Evolutionary conservation across 2,797 vertebrate species (phyloP).

Genomic region (Sebastes oblongus): DNA sequence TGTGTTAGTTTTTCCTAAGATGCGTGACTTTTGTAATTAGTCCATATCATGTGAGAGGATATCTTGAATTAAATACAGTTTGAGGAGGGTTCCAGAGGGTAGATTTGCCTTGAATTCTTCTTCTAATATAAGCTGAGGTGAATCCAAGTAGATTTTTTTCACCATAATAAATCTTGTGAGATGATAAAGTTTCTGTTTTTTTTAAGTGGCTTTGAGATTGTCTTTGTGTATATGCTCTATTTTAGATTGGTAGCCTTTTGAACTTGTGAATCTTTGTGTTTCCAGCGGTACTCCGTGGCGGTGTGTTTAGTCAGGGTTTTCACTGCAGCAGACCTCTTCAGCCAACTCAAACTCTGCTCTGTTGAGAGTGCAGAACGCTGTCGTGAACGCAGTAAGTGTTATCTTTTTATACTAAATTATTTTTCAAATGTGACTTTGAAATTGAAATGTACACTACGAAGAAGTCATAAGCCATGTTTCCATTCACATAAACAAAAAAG

Average conservation of each 20-base stretch:
- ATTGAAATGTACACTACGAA: neutral
- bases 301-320: conserved; percentile 94
- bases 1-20: neutral
- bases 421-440: neutral
- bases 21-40: neutral
- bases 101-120: neutral
- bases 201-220: neutral
- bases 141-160: neutral
- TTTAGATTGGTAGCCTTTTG: neutral
- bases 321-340: conserved; percentile 94
- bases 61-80: neutral
- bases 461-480: neutral
- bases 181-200: neutral
- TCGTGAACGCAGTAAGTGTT: conserved; percentile 93
- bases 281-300: conserved; percentile 94
- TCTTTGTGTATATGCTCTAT: neutral
- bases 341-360: conserved; percentile 93
- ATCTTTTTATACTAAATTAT: neutral
- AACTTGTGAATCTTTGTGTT: conserved; percentile 21
- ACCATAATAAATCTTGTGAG: neutral
- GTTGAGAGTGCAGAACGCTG: conserved; percentile 95
- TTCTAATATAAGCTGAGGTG: neutral
- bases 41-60: neutral
- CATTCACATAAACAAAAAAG: no score
- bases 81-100: neutral